Evolutionary conservation across 2,888 invertebrate species (phyloP).

Genomic region (Scaptomyza caliginosa): DNA sequence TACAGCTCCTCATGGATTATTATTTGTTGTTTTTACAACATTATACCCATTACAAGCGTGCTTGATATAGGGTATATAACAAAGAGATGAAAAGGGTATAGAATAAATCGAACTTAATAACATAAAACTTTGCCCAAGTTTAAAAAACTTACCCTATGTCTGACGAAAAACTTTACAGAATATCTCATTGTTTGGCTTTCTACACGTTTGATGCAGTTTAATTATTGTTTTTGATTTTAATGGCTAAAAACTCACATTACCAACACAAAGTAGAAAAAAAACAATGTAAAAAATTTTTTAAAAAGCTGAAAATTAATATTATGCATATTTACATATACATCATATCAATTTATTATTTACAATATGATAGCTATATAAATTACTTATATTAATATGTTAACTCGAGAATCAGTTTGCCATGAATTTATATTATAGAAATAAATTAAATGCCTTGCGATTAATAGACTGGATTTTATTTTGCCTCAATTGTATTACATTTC

Average conservation of each 20-base stretch:
- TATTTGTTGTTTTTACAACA: constrained; percentile 13
- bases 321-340: not conserved
- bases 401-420: constrained; percentile 3
- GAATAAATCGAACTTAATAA: too few species aligned
- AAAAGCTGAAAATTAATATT: constrained; percentile 5
- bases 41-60: not conserved
- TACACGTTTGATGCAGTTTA: not conserved
- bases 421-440: constrained; percentile 34
- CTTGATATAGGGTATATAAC: not conserved
- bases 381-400: constrained; percentile 33
- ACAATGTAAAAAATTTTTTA: not conserved
- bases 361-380: constrained; percentile 32
- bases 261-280: constrained; percentile 25
- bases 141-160: too few species aligned
- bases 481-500: constrained; percentile 24
- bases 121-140: too few species aligned
- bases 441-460: constrained; percentile 6
- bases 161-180: not conserved
- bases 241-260: not conserved
- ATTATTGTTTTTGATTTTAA: constrained; percentile 13
- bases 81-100: too few species aligned
- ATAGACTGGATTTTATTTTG: constrained; percentile 21
- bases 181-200: not conserved
- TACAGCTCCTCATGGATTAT: constrained; percentile 27
- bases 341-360: constrained; percentile 19